A percentile compares a stretch with the other conserved stretches of the same genome.
Conservation (phyloP, 2,888 invertebrate species). For the Calephelis perditalis region DNA sequence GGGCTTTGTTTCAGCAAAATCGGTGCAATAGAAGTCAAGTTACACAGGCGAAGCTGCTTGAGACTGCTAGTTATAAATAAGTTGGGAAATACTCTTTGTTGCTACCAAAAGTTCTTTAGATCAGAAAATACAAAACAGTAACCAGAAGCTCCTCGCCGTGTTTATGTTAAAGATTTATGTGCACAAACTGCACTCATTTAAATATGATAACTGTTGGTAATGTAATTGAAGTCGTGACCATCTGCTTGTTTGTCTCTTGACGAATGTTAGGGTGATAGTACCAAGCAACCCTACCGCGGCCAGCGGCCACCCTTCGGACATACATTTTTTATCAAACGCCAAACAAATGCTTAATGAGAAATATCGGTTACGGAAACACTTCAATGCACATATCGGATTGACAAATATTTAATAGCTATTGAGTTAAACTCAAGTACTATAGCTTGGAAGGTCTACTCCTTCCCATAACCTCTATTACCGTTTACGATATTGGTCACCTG, state of each 20-base stretch:
- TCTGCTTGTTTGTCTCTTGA: constrained; percentile 64
- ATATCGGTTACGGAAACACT: constrained; percentile 75
- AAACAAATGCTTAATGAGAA: constrained; percentile 70
- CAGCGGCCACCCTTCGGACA: constrained; percentile 58
- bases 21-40: too few species aligned
- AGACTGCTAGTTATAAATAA: too few species aligned
- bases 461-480: not conserved
- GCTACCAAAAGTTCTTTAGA: too few species aligned
- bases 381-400: constrained; percentile 55
- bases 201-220: constrained; percentile 69
- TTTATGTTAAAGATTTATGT: not conserved
- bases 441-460: not conserved
- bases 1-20: too few species aligned
- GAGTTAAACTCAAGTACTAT: constrained; percentile 31
- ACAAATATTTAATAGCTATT: constrained; percentile 57
- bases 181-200: constrained; percentile 41
- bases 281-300: constrained; percentile 40
- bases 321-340: constrained; percentile 63
- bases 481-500: too few species aligned
- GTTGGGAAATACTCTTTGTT: too few species aligned
- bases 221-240: constrained; percentile 67
- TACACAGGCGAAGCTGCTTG: too few species aligned
- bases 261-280: constrained; percentile 42
- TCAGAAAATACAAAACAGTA: too few species aligned
- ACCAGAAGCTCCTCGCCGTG: not conserved